Evolutionary conservation across 2,113 vertebrate species (phyloP), one percentile per base, ranked within the genome.

Genomic region (Scopus umbretta): DNA sequence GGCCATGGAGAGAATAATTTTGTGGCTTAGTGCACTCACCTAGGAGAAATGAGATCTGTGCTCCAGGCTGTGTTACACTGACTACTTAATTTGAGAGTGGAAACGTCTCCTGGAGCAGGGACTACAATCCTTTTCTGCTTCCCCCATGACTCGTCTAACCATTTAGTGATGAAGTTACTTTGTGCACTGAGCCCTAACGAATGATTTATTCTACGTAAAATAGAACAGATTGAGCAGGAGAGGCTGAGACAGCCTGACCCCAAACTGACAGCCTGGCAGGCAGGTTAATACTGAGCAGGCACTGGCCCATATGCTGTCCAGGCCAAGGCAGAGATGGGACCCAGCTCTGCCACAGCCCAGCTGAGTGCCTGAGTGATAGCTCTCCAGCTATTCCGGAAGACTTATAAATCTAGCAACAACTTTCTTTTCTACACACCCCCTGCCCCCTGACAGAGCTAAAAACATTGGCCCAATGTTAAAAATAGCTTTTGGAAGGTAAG

Each of bases 1-100:
- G 59, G 53, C 49, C 29, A 38, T 10, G 22, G 25, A 49, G 9
- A 70, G n/a, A 76, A 47, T 62, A 29, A 76, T 83, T 95, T 47
- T 92, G 38, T 56, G 66, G 40, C 25, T 95, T 79, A 76, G 40
- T 55, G 45, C 22, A 49, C 50, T 47, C 63, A 80, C 84, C 78
- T 93, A 66, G 42, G 94, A 94, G 50, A 85, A 95, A 74, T 55
- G 29, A 78, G 40, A 34, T 62, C 81, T 53, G 17, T 55, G 80
- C 56, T 90, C 29, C 40, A 63, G 84, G 52, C 84, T 75, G 80
- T 0, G 0, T 82, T 72, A 68, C 23, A 26, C 61, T 22, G 47
- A 38, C 40, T 76, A 27, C 56, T 50, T 86, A 91, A 93, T 32
- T 93, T 79, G 66, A 73, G 87, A 87, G 34, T 36, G 7, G 43